phyloP scores from a whole-genome alignment of 2,888 invertebrate genomes.

The Lasius fuliginosus region DNA sequence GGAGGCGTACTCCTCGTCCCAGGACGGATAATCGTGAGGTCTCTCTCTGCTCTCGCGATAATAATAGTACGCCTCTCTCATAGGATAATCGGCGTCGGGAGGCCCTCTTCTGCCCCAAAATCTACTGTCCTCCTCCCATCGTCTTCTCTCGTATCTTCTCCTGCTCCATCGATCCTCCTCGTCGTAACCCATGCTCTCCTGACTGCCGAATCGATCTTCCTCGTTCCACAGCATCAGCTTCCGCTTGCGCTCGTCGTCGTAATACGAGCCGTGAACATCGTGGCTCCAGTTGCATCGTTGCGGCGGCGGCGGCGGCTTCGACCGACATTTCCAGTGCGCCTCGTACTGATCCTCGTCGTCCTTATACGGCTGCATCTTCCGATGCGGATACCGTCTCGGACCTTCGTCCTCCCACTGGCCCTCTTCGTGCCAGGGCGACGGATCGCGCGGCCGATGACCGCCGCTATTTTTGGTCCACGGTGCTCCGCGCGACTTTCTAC shows the following conservation, averaged over 20 bases:
- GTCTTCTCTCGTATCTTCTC: constrained; percentile 82
- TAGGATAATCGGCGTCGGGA: constrained; percentile 87
- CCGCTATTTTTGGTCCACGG: constrained; percentile 83
- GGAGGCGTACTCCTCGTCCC: constrained; percentile 83
- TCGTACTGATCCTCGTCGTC: constrained; percentile 83
- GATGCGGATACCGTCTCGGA: constrained; percentile 76
- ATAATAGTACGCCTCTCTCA: constrained; percentile 82
- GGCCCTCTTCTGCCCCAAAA: constrained; percentile 84
- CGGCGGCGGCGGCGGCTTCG: constrained; percentile 68
- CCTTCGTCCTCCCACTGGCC: constrained; percentile 86
- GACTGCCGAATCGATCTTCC: constrained; percentile 84
- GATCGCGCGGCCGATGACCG: constrained; percentile 90
- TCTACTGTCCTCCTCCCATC: constrained; percentile 86
- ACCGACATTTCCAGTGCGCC: constrained; percentile 82
- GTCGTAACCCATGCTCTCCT: constrained; percentile 86
- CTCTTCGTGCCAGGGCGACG: constrained; percentile 94
- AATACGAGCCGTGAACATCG: constrained; percentile 75
- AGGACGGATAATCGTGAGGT: constrained; percentile 80
- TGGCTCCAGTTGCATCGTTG: constrained; percentile 80
- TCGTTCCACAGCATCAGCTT: constrained; percentile 84
- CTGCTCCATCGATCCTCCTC: constrained; percentile 85
- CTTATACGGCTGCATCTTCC: constrained; percentile 80
- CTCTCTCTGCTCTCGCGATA: constrained; percentile 80
- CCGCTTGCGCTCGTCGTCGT: constrained; percentile 84
- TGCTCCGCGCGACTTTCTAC: constrained; percentile 80